phyloP scores from a whole-genome alignment of 53 echinoderm and acorn worm genomes.

The Crossaster papposus region DNA sequence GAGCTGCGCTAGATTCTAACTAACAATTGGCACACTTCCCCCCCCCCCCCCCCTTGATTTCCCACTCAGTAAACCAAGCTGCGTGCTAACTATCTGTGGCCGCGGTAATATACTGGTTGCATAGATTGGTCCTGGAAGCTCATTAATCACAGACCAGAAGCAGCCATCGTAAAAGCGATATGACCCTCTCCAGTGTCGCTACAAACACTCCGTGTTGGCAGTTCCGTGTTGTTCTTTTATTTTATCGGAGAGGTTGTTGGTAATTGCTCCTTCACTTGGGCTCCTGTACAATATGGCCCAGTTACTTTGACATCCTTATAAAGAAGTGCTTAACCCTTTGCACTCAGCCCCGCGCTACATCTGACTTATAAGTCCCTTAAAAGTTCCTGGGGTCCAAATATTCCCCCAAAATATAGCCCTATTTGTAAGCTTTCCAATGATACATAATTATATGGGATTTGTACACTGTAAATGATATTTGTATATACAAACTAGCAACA shows the following conservation, averaged over 20 bases:
- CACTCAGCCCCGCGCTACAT: too few species aligned
- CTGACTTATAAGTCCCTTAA: too few species aligned
- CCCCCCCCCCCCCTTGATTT: neutral
- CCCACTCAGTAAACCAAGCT: neutral
- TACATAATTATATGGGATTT: too few species aligned
- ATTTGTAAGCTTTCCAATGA: too few species aligned
- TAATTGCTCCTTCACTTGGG: neutral
- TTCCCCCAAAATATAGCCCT: too few species aligned
- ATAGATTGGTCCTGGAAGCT: neutral
- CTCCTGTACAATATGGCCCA: neutral
- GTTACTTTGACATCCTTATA: neutral
- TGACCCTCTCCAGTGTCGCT: neutral
- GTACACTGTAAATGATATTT: too few species aligned
- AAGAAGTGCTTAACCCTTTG: too few species aligned
- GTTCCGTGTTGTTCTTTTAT: neutral
- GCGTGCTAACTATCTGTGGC: neutral
- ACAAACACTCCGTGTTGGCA: neutral
- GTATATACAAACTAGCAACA: too few species aligned
- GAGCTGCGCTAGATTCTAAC: neutral
- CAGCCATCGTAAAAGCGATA: neutral
- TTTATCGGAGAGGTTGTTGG: neutral
- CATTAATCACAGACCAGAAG: neutral
- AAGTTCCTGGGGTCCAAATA: too few species aligned
- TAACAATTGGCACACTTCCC: neutral
- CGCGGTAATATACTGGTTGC: slow-evolving; percentile 11